phyloP scores from a whole-genome alignment of 2,797 vertebrate genomes.

The Sphenodon punctatus region DNA sequence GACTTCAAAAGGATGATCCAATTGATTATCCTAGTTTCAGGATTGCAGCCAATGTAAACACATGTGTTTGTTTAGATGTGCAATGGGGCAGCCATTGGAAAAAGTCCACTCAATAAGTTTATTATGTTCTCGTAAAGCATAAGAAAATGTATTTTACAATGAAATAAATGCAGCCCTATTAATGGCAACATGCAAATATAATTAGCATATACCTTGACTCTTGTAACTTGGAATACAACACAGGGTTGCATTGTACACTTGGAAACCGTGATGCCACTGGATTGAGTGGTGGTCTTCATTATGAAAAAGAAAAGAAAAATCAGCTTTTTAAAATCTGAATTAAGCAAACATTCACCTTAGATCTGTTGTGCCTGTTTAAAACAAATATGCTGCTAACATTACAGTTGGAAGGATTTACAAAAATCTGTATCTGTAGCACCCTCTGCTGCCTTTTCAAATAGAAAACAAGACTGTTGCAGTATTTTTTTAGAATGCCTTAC shows the following conservation, averaged over 20 bases:
- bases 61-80: background rate
- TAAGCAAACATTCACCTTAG: background rate
- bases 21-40: no score
- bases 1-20: no score
- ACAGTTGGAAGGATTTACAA: slow-evolving; percentile 23
- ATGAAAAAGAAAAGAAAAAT: background rate
- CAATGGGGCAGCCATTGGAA: background rate
- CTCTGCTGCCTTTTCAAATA: slow-evolving; percentile 56
- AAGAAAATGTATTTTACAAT: background rate
- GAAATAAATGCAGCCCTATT: background rate
- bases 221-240: no score
- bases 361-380: background rate
- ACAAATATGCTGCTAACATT: slow-evolving; percentile 12
- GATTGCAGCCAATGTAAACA: no score
- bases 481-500: background rate
- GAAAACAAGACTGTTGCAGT: background rate
- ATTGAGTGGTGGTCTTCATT: background rate
- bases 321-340: background rate
- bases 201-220: no score
- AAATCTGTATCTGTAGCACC: slow-evolving; percentile 47
- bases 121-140: background rate
- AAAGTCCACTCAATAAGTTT: background rate
- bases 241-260: background rate
- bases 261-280: background rate
- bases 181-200: no score